A percentile compares a stretch with the other conserved stretches of the same genome.
phyloP scores from a whole-genome alignment of 1,140 invertebrate species.

The Camponotus vicinus region DNA sequence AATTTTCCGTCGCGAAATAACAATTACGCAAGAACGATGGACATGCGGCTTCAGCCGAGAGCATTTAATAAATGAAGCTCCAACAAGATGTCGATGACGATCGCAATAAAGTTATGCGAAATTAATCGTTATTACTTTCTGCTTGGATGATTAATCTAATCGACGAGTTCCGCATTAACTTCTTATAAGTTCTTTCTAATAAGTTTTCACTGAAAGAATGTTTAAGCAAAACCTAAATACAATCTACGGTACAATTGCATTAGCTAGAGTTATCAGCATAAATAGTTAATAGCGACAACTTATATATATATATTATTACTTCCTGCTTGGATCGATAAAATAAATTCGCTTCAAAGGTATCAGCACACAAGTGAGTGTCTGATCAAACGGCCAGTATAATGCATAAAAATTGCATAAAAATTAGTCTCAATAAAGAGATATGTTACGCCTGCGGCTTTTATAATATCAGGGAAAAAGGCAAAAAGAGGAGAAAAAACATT shows the following conservation, averaged over 20 bases:
- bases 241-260: background rate
- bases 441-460: constrained; percentile 30
- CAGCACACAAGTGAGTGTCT: background rate
- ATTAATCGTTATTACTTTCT: background rate
- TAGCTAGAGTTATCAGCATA: background rate
- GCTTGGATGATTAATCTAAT: background rate
- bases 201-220: constrained; percentile 13
- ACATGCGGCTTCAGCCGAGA: background rate
- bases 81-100: background rate
- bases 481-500: constrained; percentile 37
- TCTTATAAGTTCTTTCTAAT: too few species aligned
- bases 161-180: background rate
- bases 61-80: background rate
- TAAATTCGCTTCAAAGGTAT: constrained; percentile 10
- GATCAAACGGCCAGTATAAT: background rate
- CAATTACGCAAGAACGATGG: background rate
- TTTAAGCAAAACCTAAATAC: background rate
- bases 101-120: background rate
- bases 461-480: constrained; percentile 26
- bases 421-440: constrained; percentile 38
- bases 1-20: background rate
- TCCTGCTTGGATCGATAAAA: background rate
- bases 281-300: background rate
- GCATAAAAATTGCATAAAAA: constrained; percentile 23
- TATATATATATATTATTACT: too few species aligned